Evolutionary conservation across 2,113 vertebrate genomes (phyloP).

Genomic region (Lasiurus cinereus): DNA sequence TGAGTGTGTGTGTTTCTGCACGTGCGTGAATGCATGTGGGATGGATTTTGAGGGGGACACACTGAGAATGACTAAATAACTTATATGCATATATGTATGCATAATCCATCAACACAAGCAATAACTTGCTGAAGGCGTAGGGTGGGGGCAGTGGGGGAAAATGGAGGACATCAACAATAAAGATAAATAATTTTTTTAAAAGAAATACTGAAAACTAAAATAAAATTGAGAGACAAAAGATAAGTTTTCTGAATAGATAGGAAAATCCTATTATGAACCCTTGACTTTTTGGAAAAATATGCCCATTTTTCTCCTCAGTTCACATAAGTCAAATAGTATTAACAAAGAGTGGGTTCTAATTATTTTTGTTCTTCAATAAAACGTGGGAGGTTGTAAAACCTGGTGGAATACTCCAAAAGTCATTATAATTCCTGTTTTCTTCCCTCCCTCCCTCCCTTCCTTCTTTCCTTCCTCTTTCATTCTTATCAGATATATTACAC

Average conservation of each 20-base stretch:
- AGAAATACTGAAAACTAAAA: too few species aligned
- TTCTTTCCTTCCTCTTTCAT: neutral
- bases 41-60: too few species aligned
- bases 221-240: neutral
- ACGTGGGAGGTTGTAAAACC: neutral
- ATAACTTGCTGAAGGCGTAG: too few species aligned
- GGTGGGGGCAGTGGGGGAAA: too few species aligned
- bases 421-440: conserved; percentile 42
- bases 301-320: neutral
- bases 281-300: neutral
- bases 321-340: neutral
- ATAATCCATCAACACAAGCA: too few species aligned
- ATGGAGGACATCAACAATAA: too few species aligned
- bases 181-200: too few species aligned
- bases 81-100: too few species aligned
- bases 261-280: neutral
- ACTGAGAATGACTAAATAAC: too few species aligned
- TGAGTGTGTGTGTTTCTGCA: too few species aligned
- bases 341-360: neutral
- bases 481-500: conserved; percentile 96
- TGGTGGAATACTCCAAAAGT: neutral
- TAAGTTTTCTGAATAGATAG: neutral
- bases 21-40: too few species aligned
- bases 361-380: conserved; percentile 58
- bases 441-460: too few species aligned